phyloP scores from a whole-genome alignment of 2,888 invertebrate genomes.

The Tipula confusa region DNA sequence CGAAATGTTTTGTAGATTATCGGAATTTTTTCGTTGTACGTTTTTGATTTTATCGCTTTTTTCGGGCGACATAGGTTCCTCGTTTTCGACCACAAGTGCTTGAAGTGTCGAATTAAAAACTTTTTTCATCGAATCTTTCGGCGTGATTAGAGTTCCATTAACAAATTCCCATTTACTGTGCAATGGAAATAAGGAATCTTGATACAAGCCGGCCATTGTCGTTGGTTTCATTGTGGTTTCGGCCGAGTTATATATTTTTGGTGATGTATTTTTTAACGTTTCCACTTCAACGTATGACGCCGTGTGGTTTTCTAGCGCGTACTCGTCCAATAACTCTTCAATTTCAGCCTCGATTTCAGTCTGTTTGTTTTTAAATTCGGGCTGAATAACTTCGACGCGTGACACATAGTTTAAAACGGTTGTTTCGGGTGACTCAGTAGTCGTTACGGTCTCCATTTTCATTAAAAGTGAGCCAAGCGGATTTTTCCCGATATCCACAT shows the following conservation, averaged over 20 bases:
- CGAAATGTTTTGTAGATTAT: slow-evolving; percentile 58
- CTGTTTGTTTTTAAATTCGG: not conserved
- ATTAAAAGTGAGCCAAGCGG: slow-evolving; percentile 27
- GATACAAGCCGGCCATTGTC: slow-evolving; percentile 36
- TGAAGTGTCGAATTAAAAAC: slow-evolving; percentile 61
- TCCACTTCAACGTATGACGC: not conserved
- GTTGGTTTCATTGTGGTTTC: not conserved
- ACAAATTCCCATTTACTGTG: slow-evolving; percentile 57
- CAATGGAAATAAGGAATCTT: slow-evolving; percentile 44
- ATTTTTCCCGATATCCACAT: not conserved
- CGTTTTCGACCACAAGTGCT: slow-evolving; percentile 59
- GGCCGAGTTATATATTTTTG: not conserved
- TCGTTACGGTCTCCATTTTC: slow-evolving; percentile 36
- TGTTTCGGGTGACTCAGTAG: not conserved
- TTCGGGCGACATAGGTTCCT: slow-evolving; percentile 42
- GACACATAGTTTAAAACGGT: not conserved
- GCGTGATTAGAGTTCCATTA: slow-evolving; percentile 46
- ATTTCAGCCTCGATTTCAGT: not conserved
- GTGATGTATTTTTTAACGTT: not conserved
- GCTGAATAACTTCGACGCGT: not conserved
- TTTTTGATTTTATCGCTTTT: slow-evolving; percentile 42
- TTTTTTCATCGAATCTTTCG: slow-evolving; percentile 50
- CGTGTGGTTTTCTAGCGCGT: not conserved
- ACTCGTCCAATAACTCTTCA: not conserved
- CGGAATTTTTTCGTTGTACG: slow-evolving; percentile 47